Base-by-base conservation (phyloP, 2,888 invertebrate species). In the Orthosia gracilis region DNA sequence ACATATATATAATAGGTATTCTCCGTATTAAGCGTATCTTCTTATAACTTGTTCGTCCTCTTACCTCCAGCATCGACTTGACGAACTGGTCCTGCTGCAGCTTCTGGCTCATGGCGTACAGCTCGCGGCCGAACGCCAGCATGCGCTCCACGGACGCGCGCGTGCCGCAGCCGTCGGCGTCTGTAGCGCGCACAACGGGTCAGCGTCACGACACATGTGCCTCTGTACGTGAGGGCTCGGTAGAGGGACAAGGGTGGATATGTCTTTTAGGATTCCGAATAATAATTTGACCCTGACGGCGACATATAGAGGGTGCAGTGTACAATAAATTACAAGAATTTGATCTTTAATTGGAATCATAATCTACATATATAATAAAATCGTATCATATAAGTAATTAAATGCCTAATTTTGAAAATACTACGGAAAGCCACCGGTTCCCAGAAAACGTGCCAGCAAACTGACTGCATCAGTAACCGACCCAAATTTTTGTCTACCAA, bases 91-190 rank as follows among this genome's bases (percentile, higher is more conserved):
- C 98, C 90, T 98, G 97, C 88, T 98, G 97, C 86, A 99, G 91
- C 79, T 94, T 92, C 92, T 98, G 98, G 92, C 99, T 99, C 97
- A 99, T 98, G 87, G 98, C 98, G 94, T 99, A 99, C 84, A 99
- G 97, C 92, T 99, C 99, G 88, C 98, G 97, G 26, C 99, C 99
- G 95, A 99, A 99, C 91, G 99, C 98, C 86, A 99, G 97, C 97
- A 99, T 99, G 89, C 98, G 97, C 95, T 99, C 99, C 83, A 99
- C 98, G 17, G 99, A 98, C 71, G 98, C 97, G 89, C 98, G 98
- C 89, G 97, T 97, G 55, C 98, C 97, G 81, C 98, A 97, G 73
- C 81, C 66, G 1, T 89, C 89, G 58, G 83, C 80, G 9, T 90
- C 91, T 84, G 84, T 61, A 21, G 21, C n/a, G 13, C 49, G 15